Percentiles rank a stretch among this genome's conserved stretches.
phyloP scores from a whole-genome alignment of 2,888 invertebrate genomes.

The Barypeithes pellucidus region DNA sequence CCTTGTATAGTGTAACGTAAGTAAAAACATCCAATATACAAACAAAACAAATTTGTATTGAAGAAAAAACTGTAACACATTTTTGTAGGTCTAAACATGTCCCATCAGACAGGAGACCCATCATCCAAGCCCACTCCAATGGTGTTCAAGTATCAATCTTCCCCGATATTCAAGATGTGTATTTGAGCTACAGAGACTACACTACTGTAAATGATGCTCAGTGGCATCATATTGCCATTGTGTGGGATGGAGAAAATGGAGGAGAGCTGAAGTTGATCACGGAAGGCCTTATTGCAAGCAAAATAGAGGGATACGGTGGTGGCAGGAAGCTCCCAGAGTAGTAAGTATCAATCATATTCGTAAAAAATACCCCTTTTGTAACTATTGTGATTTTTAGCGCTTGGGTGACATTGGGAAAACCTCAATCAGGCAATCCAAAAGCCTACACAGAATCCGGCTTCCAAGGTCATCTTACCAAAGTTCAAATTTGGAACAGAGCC shows the following conservation, averaged over 20 bases:
- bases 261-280: slow-evolving; percentile 93
- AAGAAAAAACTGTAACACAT: neutral
- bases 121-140: slow-evolving; percentile 93
- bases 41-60: neutral
- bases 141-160: slow-evolving; percentile 95
- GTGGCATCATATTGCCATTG: slow-evolving; percentile 96
- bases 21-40: slow-evolving; percentile 53
- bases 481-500: slow-evolving; percentile 94
- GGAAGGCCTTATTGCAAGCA: slow-evolving; percentile 96
- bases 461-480: slow-evolving; percentile 94
- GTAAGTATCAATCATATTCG: slow-evolving; percentile 73
- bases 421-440: slow-evolving; percentile 85
- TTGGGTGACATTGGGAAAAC: slow-evolving; percentile 94
- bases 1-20: slow-evolving; percentile 91
- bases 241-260: slow-evolving; percentile 90
- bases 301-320: slow-evolving; percentile 89
- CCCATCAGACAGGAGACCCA: slow-evolving; percentile 83
- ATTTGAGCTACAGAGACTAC: slow-evolving; percentile 91
- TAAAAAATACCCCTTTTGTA: neutral
- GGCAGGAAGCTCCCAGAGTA: slow-evolving; percentile 87
- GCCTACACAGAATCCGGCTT: slow-evolving; percentile 93
- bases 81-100: slow-evolving; percentile 82
- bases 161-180: slow-evolving; percentile 90
- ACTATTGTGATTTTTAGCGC: slow-evolving; percentile 75
- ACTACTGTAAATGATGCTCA: slow-evolving; percentile 96